Evolutionary conservation across 2,113 vertebrate genomes (phyloP), one percentile per base, ranked within the genome.

Genomic region (Tragelaphus buxtoni): DNA sequence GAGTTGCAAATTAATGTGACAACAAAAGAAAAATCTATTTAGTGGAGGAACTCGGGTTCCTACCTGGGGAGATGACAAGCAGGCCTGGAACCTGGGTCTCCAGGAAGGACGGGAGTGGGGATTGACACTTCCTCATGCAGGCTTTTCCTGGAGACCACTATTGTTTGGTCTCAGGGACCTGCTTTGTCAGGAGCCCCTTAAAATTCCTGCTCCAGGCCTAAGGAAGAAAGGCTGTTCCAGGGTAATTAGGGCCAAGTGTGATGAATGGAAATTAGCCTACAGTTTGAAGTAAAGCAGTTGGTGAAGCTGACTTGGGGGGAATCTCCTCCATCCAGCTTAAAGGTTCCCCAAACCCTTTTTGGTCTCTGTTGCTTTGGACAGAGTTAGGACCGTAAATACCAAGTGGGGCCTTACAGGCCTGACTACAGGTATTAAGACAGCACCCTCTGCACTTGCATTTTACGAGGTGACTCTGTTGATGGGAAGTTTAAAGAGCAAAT

Each of bases 11-110:
- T 99, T 99, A 99, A 99, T 98, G 98, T 98, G 98, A 98, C 98
- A 99, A 99, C 98, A 99, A 98, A 99, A 99, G 98, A 98, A 98
- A 99, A 98, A 99, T 98, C 98, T 99, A 99, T 98, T 99, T 98
- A 99, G 98, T 98, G 98, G 95, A 97, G 98, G 98, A 98, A 98
- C 95, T 98, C 93, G 69, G 96, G 91, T 98, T 98, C 95, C 35
- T 98, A 98, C 98, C 98, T 98, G 98, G 98, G 98, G 98, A 98
- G 98, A 98, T 98, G 98, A 94, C 94, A 92, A 49, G 87, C 45
- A 0, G 60, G 87, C 76, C 0, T 97, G 53, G 26, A 94, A 88
- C 98, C 93, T 91, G 10, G 18, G 58, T 89, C 96, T 86, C 87
- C 7, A 17, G 90, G 55, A 97, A 3, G 63, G 92, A 95, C 80